phyloP scores from a whole-genome alignment of 2,113 vertebrate genomes.

The Lagopus leucura region DNA sequence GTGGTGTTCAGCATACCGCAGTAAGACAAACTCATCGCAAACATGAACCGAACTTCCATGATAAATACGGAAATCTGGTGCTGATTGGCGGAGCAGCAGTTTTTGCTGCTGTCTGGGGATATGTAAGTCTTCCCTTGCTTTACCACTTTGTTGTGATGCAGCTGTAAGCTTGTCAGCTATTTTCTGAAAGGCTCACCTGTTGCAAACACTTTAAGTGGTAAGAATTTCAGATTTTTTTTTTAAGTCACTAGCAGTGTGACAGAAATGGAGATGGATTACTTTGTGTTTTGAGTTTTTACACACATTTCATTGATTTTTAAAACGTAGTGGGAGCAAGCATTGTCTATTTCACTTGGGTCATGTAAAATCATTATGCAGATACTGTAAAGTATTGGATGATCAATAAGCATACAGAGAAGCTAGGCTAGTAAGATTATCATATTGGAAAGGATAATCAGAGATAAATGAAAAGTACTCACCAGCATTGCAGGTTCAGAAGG shows the following conservation, averaged over 20 bases:
- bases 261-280: background rate
- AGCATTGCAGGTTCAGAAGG: no score
- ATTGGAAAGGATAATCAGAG: no score
- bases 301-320: background rate
- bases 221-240: accelerated
- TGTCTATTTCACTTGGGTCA: background rate
- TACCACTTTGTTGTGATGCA: accelerated
- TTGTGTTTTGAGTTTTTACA: background rate
- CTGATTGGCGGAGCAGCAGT: conserved; percentile 64
- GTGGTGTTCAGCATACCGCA: conserved; percentile 63
- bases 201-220: background rate
- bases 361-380: no score
- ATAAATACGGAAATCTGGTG: conserved; percentile 77
- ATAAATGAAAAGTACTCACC: no score
- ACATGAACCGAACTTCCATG: conserved; percentile 74
- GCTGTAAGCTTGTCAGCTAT: background rate
- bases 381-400: no score
- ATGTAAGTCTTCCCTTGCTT: conserved; percentile 74
- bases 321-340: background rate
- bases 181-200: background rate
- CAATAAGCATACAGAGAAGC: no score
- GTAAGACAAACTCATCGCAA: conserved; percentile 72
- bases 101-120: conserved; percentile 72
- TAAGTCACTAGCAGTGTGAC: background rate
- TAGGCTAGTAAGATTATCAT: no score